phyloP scores from a whole-genome alignment of 1,140 invertebrate species.

The roundworm (Caenorhabditis elegans) region WBcel235 BX284604.4:9461001-9461500 shows the following conservation, averaged over 20 bases:
- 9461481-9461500: conserved; percentile 86
- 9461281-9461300: conserved; percentile 59
- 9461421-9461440: conserved; percentile 92
- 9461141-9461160: conserved; percentile 99
- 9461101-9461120: conserved; percentile 97
- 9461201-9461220: conserved; percentile 96
- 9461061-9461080: conserved; percentile 99
- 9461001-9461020: too few relatives aligned
- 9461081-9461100: conserved; percentile 95
- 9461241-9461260: conserved; percentile 82
- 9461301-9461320: conserved; percentile 74
- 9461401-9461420: conserved; percentile 91
- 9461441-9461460: conserved; percentile 86
- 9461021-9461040: conserved; percentile 80
- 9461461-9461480: conserved; percentile 90
- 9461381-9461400: conserved; percentile 75
- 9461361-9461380: background rate
- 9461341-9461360: conserved; percentile 70
- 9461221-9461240: conserved; percentile 90
- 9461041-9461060: conserved; percentile 91
- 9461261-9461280: conserved; percentile 94
- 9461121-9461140: conserved; percentile 97
- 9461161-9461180: conserved; percentile 98
- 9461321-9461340: conserved; percentile 89
- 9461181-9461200: conserved; percentile 89